Evolutionary conservation across 2,113 vertebrate species (phyloP).

Genomic region (Stomatorhinus ivindoensis): DNA sequence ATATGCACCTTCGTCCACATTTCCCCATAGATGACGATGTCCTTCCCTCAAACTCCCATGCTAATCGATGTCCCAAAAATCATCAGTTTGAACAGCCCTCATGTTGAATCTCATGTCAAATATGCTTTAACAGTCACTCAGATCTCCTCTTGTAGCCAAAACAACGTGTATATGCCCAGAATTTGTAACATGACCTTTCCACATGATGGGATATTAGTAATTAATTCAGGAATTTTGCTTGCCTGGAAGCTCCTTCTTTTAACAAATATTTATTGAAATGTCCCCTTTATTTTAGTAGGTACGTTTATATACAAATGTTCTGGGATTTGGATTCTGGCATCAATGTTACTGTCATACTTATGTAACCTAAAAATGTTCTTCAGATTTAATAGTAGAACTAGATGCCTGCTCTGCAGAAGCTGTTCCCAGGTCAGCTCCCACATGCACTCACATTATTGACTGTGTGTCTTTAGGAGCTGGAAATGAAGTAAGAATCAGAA

Average conservation of each 20-base stretch:
- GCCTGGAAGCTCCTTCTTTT: not conserved
- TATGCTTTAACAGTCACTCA: not conserved
- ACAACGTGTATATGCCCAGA: not conserved
- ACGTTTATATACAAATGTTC: not conserved
- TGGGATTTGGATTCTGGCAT: not conserved
- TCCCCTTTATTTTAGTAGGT: not conserved
- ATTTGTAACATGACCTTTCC: not conserved
- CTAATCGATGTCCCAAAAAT: not conserved
- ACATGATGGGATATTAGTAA: not conserved
- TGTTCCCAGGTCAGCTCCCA: not conserved
- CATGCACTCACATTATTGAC: not conserved
- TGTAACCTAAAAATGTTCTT: not conserved
- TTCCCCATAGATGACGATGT: not conserved
- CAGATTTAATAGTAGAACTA: not conserved
- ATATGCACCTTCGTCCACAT: not conserved
- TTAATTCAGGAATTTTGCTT: not conserved
- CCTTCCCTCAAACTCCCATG: not conserved
- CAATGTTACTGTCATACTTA: not conserved
- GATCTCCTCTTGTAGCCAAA: not conserved
- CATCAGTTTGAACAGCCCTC: not conserved
- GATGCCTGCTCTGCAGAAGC: not conserved
- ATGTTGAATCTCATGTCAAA: not conserved
- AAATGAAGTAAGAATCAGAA: not conserved
- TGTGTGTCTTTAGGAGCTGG: not conserved
- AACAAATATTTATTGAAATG: not conserved